Evolutionary conservation across 2,888 invertebrate genomes (phyloP).

Genomic region (Abrostola tripartita): DNA sequence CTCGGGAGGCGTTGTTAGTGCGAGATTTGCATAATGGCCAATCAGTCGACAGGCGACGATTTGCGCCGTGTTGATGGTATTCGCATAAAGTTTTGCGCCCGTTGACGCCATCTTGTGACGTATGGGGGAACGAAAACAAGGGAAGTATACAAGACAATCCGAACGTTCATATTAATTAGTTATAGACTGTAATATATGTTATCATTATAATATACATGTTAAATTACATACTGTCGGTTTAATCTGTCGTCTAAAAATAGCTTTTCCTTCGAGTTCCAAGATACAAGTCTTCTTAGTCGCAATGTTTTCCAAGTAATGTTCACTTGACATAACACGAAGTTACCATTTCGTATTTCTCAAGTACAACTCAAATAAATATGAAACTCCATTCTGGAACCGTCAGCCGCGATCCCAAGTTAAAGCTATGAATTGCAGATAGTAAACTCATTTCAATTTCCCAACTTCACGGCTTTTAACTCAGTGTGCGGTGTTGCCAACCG

Average conservation of each 20-base stretch:
- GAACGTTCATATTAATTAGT: background rate
- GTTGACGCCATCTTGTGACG: constrained; percentile 41
- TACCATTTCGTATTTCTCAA: constrained; percentile 10
- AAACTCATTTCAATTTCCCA: constrained; percentile 57
- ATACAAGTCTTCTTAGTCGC: background rate
- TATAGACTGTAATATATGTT: background rate
- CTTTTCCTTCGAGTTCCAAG: no score
- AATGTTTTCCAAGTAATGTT: background rate
- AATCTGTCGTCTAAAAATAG: no score
- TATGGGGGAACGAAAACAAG: constrained; percentile 6
- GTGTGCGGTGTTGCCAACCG: constrained; percentile 48
- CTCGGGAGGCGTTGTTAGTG: constrained; percentile 64
- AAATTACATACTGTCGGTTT: no score
- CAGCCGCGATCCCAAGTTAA: constrained; percentile 35
- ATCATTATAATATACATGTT: no score
- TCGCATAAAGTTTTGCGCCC: constrained; percentile 51
- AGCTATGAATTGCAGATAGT: constrained; percentile 54
- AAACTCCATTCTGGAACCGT: constrained; percentile 32
- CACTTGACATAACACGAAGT: background rate
- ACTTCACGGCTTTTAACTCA: constrained; percentile 53
- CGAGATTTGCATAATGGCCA: constrained; percentile 74
- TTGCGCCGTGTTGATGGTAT: constrained; percentile 57
- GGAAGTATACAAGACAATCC: background rate
- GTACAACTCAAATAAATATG: constrained; percentile 42
- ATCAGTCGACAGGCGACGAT: constrained; percentile 65